Conservation (phyloP, 2,797 vertebrate species). For the Ciconia nigra region DNA sequence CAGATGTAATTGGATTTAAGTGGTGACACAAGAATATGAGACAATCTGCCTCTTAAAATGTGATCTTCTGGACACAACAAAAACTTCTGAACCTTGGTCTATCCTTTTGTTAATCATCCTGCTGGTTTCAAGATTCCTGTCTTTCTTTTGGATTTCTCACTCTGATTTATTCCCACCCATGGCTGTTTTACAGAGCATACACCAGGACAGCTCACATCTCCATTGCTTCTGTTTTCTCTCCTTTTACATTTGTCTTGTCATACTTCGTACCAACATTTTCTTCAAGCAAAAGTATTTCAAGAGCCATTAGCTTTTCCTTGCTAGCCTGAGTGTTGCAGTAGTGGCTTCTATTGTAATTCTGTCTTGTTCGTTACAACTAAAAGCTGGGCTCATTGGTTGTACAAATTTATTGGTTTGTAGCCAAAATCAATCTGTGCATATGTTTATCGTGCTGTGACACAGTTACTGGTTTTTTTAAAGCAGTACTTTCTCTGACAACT, state of each 20-base stretch:
- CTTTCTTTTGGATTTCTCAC: neutral
- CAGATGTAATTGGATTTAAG: constrained; percentile 29
- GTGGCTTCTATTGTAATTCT: neutral
- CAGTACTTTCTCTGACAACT: constrained; percentile 28
- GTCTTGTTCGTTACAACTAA: neutral
- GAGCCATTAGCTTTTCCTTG: neutral
- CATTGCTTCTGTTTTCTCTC: neutral
- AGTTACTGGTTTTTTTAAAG: neutral
- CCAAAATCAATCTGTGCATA: constrained; percentile 45
- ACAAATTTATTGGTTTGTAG: neutral
- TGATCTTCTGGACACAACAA: neutral
- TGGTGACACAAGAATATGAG: neutral
- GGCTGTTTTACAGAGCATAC: neutral
- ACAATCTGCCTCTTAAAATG: neutral
- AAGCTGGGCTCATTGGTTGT: neutral
- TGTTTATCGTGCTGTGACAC: constrained; percentile 36
- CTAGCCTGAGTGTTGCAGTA: neutral
- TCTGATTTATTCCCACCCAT: neutral
- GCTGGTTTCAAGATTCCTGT: neutral
- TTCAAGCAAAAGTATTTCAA: neutral
- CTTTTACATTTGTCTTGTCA: neutral
- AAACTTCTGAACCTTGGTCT: neutral
- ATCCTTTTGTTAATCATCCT: neutral
- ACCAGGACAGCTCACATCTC: neutral
- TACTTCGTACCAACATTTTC: neutral